Conservation (phyloP, 2,888 invertebrate genomes). For the Agrypnus murinus region DNA sequence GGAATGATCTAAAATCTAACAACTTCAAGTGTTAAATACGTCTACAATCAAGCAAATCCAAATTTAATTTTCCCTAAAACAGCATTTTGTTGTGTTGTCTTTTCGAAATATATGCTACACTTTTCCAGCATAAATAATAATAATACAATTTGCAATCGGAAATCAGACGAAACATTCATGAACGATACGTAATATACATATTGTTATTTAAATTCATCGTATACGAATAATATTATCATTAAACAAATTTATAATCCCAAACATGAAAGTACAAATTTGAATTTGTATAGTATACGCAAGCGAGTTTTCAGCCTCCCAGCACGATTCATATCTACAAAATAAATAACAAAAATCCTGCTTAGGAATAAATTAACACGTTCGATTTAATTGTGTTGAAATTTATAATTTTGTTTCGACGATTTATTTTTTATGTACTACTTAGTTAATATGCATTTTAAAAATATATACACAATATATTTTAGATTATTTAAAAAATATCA, state of each 20-base stretch:
- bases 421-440: no score
- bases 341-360: conserved; percentile 13
- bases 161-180: conserved; percentile 20
- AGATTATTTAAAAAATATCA: no score
- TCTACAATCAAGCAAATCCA: neutral
- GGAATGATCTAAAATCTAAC: no score
- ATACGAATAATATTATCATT: neutral
- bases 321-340: neutral
- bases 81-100: conserved; percentile 9
- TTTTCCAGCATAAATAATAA: neutral
- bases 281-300: conserved; percentile 3
- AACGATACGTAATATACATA: conserved; percentile 1
- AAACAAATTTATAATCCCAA: conserved; percentile 16
- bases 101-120: conserved; percentile 1
- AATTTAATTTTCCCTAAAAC: conserved; percentile 5
- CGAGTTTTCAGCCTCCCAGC: neutral
- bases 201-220: conserved; percentile 19
- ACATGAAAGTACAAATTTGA: conserved; percentile 15
- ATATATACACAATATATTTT: no score
- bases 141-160: no score
- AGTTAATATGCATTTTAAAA: no score
- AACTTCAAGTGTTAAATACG: no score
- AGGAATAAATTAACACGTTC: conserved; percentile 9
- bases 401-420: no score
- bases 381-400: no score